These are phyloP conservation scores for Centroberyx gerrardi DNA, from an alignment of 2,797 vertebrate species.

Conservation along the genomic window DNA sequence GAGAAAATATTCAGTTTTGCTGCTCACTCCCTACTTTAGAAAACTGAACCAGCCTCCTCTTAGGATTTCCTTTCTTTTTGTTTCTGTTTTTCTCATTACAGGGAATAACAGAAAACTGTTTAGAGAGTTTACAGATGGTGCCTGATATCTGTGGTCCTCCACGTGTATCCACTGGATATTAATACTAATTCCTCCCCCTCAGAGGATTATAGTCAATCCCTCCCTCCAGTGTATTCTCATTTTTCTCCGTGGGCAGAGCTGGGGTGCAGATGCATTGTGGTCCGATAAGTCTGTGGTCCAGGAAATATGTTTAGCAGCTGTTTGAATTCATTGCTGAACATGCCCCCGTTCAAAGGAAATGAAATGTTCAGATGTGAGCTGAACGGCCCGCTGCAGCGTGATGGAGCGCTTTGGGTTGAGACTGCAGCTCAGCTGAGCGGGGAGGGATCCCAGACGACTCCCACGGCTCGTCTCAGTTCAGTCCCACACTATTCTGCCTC, in stretches of 20 bases:
- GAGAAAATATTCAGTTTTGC: not conserved
- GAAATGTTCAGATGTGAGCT: constrained; percentile 74
- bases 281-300: constrained; percentile 50
- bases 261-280: constrained; percentile 42
- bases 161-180: not conserved
- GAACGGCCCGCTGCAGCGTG: constrained; percentile 27
- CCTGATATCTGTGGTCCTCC: constrained; percentile 19
- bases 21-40: not conserved
- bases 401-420: constrained; percentile 11
- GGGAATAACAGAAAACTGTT: not conserved
- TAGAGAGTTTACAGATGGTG: constrained; percentile 22
- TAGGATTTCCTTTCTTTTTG: not conserved
- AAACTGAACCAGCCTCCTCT: not conserved
- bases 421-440: constrained; percentile 31
- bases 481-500: not conserved
- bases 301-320: constrained; percentile 83
- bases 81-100: not conserved
- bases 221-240: constrained; percentile 9
- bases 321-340: constrained; percentile 54
- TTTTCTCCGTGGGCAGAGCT: constrained; percentile 46
- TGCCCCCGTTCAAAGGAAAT: constrained; percentile 70
- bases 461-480: not conserved
- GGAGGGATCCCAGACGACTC: constrained; percentile 1
- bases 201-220: constrained; percentile 12
- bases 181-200: constrained; percentile 7